Evolutionary conservation across 2,888 invertebrate genomes (phyloP).

Genomic region (Belgica antarctica): DNA sequence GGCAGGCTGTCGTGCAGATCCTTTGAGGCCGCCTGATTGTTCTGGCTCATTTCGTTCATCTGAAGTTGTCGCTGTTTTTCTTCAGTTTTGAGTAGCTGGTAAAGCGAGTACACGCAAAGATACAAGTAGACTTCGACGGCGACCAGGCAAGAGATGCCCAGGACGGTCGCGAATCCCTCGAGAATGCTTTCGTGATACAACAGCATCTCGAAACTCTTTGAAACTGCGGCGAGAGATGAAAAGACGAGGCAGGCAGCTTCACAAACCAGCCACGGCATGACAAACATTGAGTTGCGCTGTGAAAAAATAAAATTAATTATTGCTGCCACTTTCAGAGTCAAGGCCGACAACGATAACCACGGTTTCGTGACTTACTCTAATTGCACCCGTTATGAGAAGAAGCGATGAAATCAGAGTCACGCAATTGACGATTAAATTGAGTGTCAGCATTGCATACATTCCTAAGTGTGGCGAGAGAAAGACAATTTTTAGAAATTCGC

Average conservation of each 20-base stretch:
- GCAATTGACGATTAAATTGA: constrained; percentile 39
- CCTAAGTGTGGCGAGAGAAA: not conserved
- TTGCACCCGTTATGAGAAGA: constrained; percentile 37
- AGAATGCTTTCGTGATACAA: constrained; percentile 16
- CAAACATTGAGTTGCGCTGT: constrained; percentile 36
- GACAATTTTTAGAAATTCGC: not conserved
- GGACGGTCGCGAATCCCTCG: constrained; percentile 29
- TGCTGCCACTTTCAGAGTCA: constrained; percentile 34
- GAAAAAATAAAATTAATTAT: constrained; percentile 9
- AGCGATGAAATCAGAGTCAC: constrained; percentile 39
- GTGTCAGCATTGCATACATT: constrained; percentile 28
- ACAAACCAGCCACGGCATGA: constrained; percentile 27
- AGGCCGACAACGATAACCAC: not conserved
- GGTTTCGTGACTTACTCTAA: constrained; percentile 38
- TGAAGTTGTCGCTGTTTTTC: constrained; percentile 38
- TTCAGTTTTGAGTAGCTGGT: constrained; percentile 38
- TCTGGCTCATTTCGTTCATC: constrained; percentile 33
- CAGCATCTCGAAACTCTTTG: constrained; percentile 35
- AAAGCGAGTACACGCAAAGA: constrained; percentile 36
- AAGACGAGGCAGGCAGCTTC: constrained; percentile 34
- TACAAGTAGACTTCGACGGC: constrained; percentile 39
- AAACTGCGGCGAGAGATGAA: constrained; percentile 20
- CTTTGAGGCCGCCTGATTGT: constrained; percentile 29
- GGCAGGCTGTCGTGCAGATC: constrained; percentile 33
- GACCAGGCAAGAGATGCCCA: constrained; percentile 11